Evolutionary conservation across 2,888 invertebrate species (phyloP).

Genomic region (Lasius platythorax): DNA sequence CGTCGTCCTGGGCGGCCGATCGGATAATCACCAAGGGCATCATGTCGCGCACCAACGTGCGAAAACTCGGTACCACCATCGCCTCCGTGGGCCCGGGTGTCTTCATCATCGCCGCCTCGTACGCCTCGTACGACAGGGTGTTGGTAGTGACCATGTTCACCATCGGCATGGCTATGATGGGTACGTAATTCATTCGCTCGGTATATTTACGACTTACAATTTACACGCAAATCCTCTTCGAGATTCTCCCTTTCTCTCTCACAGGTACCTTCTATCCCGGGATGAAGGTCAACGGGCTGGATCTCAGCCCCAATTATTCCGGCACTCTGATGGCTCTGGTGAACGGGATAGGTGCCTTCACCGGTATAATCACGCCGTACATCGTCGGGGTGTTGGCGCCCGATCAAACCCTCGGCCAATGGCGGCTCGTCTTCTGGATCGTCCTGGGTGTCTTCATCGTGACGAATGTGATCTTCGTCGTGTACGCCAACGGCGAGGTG

Average conservation of each 20-base stretch:
- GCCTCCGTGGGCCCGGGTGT: constrained; percentile 86
- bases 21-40: constrained; percentile 81
- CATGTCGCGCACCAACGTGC: constrained; percentile 84
- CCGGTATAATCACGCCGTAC: constrained; percentile 91
- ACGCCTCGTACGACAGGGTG: constrained; percentile 85
- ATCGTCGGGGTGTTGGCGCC: constrained; percentile 89
- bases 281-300: constrained; percentile 86
- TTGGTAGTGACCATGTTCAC: constrained; percentile 85
- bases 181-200: constrained; percentile 66
- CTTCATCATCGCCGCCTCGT: constrained; percentile 86
- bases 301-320: constrained; percentile 86
- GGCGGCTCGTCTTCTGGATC: constrained; percentile 94
- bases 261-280: constrained; percentile 86
- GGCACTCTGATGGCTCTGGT: constrained; percentile 86
- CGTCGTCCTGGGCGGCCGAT: constrained; percentile 85
- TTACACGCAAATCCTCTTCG: neutral
- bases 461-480: constrained; percentile 90
- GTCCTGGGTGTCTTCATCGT: constrained; percentile 90
- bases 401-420: constrained; percentile 87
- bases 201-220: neutral
- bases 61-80: constrained; percentile 86
- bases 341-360: constrained; percentile 90
- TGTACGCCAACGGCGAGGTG: constrained; percentile 92
- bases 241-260: neutral
- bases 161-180: constrained; percentile 86